phyloP scores from a whole-genome alignment of 2,797 vertebrate genomes.

The Tangara arthus region DNA sequence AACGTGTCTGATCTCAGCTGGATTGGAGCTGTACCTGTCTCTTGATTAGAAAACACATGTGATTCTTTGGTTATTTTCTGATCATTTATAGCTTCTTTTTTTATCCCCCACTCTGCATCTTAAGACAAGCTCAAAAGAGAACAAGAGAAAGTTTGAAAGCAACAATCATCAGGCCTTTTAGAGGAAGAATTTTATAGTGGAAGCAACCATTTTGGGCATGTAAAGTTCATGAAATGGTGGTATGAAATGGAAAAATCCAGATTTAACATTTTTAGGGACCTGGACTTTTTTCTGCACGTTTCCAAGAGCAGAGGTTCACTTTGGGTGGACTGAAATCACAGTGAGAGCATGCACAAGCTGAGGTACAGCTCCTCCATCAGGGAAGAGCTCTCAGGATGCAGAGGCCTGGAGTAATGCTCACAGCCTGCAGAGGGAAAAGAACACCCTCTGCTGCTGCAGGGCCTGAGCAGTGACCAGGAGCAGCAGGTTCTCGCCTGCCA shows the following conservation, averaged over 20 bases:
- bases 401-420: neutral
- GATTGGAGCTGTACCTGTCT: neutral
- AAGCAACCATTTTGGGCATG: neutral
- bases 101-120: neutral
- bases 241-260: neutral
- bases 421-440: neutral
- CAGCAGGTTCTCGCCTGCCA: neutral
- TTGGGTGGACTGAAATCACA: neutral
- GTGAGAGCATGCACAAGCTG: neutral
- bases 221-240: neutral
- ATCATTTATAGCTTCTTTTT: neutral
- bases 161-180: neutral
- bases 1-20: neutral
- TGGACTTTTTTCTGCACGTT: neutral
- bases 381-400: neutral
- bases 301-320: neutral
- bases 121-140: neutral
- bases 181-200: neutral
- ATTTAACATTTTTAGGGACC: neutral
- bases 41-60: slow-evolving; percentile 4
- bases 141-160: neutral
- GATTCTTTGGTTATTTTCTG: neutral
- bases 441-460: neutral
- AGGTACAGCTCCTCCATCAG: accelerated
- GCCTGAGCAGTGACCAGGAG: accelerated